phyloP scores from a whole-genome alignment of 1,140 invertebrate species.

The Pogonomyrmex californicus region DNA sequence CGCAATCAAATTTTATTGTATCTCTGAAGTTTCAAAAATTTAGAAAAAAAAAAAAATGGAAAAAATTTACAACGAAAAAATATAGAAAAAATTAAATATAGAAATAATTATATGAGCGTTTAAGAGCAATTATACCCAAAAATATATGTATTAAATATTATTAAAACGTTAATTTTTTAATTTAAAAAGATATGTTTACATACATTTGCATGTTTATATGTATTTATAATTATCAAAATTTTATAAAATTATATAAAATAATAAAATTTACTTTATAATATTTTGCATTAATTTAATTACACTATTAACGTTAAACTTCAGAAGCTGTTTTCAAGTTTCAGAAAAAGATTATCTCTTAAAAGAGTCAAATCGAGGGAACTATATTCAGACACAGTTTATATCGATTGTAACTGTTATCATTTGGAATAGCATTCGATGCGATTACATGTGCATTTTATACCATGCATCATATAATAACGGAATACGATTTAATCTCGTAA shows the following conservation, averaged over 20 bases:
- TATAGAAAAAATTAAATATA: background rate
- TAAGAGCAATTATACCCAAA: background rate
- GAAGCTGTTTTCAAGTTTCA: background rate
- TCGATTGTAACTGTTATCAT: conserved; percentile 3
- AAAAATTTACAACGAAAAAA: background rate
- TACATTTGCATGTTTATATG: background rate
- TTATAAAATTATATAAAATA: conserved; percentile 9
- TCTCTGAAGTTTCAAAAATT: too few relatives aligned
- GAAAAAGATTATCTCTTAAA: background rate
- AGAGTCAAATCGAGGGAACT: conserved; percentile 13
- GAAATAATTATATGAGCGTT: background rate
- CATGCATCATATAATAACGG: conserved; percentile 15
- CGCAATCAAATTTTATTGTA: background rate
- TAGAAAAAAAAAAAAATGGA: background rate
- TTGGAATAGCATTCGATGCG: background rate
- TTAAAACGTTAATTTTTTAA: conserved; percentile 25
- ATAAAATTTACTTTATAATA: background rate
- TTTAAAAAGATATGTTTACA: background rate
- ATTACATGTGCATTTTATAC: conserved; percentile 22
- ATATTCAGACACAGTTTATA: background rate
- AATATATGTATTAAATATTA: background rate
- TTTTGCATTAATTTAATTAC: background rate
- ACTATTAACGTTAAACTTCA: background rate
- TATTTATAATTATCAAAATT: background rate
- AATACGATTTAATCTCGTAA: conserved; percentile 28